Percentiles rank a stretch among this genome's conserved stretches.
Evolutionary conservation across 2,888 invertebrate species (phyloP).

Genomic region (Punctoribates punctum): DNA sequence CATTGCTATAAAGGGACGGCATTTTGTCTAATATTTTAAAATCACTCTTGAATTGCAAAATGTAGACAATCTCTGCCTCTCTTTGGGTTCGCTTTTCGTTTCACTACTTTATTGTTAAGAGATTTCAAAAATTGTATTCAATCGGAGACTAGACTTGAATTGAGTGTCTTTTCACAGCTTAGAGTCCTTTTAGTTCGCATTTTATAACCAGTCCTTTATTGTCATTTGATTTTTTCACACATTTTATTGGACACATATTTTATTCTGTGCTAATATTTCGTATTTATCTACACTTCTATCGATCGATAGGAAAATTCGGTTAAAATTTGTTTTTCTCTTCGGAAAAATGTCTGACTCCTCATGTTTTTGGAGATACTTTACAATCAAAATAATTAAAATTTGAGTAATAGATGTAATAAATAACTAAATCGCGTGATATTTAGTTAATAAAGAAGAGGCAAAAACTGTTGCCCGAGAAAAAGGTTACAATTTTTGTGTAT

Average conservation of each 20-base stretch:
- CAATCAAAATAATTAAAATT: slow-evolving; percentile 36
- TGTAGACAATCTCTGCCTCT: neutral
- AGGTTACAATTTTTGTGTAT: slow-evolving; percentile 9
- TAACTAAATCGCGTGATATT: slow-evolving; percentile 34
- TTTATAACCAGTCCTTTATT: slow-evolving; percentile 33
- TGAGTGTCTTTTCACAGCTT: neutral
- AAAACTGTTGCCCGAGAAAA: slow-evolving; percentile 14
- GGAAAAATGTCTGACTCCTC: neutral
- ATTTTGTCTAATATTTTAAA: slow-evolving; percentile 37
- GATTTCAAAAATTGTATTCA: neutral
- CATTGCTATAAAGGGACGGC: slow-evolving; percentile 18
- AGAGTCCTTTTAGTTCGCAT: neutral
- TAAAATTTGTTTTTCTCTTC: neutral
- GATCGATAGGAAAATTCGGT: neutral
- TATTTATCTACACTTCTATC: neutral
- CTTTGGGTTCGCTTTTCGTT: neutral
- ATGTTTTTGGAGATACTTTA: neutral
- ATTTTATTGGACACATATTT: neutral
- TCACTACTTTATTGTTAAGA: neutral
- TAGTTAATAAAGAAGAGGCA: slow-evolving; percentile 19
- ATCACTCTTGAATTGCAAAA: slow-evolving; percentile 29
- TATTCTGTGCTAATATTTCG: neutral
- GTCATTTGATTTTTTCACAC: slow-evolving; percentile 18
- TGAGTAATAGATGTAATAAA: slow-evolving; percentile 29
- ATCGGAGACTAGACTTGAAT: neutral